Conservation (phyloP, 37 sponge, comb jelly and placozoan genomes). For the Cladorhizidae sp. region DNA sequence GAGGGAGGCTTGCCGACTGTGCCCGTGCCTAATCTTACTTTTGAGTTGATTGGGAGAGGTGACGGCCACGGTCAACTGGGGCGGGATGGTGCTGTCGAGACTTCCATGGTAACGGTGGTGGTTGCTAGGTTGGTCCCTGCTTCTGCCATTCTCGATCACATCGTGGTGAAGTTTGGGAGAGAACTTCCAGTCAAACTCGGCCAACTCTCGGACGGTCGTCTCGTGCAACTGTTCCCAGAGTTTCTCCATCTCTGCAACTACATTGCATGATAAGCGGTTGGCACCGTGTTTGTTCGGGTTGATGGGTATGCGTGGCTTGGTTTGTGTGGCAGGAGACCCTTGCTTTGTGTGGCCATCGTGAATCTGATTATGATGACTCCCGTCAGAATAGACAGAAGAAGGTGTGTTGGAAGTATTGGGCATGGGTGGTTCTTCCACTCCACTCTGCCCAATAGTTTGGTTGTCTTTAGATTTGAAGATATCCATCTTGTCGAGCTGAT, state of each 20-base stretch:
- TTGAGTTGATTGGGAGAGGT: neutral
- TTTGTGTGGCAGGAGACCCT: neutral
- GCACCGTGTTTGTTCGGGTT: neutral
- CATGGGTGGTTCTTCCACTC: neutral
- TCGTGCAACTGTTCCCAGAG: constrained; percentile 48
- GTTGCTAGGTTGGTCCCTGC: neutral
- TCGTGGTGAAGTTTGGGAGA: constrained; percentile 25
- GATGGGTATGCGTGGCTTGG: neutral
- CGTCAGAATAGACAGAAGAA: no score
- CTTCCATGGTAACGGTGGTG: constrained; percentile 31
- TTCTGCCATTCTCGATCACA: neutral
- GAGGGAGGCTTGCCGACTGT: constrained; percentile 18
- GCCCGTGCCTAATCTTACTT: neutral
- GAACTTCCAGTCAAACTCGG: constrained; percentile 43
- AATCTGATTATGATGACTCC: no score
- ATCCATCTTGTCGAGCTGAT: constrained; percentile 22
- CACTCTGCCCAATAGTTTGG: neutral
- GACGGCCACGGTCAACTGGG: neutral
- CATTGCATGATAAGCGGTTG: constrained; percentile 14
- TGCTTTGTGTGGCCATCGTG: neutral
- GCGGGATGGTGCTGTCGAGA: constrained; percentile 22
- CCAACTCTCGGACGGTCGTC: constrained; percentile 28
- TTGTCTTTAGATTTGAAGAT: neutral
- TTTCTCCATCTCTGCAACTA: constrained; percentile 57
- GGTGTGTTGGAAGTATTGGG: constrained; percentile 5